Conservation (phyloP, 2,888 invertebrate species). For the Congeria kusceri region DNA sequence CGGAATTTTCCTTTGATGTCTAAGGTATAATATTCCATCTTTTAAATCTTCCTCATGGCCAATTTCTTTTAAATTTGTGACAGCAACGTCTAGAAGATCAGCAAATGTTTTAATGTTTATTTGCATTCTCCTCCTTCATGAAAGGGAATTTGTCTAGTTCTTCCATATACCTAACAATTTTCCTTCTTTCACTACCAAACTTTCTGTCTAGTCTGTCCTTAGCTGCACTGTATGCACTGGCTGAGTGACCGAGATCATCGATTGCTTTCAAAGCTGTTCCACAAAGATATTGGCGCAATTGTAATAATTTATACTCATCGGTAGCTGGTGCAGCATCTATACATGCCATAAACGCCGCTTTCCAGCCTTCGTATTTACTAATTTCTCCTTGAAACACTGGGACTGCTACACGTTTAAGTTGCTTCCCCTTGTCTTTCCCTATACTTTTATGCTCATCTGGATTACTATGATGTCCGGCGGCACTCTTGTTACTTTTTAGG, state of each 20-base stretch:
- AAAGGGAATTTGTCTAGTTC: constrained; percentile 24
- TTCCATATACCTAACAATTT: constrained; percentile 11
- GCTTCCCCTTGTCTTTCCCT: constrained; percentile 42
- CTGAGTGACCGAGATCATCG: constrained; percentile 36
- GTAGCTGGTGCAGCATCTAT: too few relatives aligned
- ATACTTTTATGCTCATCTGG: too few relatives aligned
- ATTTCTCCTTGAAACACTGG: constrained; percentile 54
- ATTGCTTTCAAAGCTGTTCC: constrained; percentile 30
- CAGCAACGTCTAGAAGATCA: constrained; percentile 42
- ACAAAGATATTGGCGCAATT: too few relatives aligned
- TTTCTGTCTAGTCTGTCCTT: constrained; percentile 35
- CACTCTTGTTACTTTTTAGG: too few relatives aligned
- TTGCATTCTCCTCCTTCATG: constrained; percentile 18
- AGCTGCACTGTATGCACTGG: constrained; percentile 11
- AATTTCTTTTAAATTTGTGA: constrained; percentile 45
- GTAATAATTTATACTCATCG: too few relatives aligned
- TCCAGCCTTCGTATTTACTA: too few relatives aligned
- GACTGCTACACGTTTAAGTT: constrained; percentile 46
- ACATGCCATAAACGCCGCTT: too few relatives aligned
- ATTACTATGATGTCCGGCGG: too few relatives aligned
- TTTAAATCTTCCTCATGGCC: constrained; percentile 19
- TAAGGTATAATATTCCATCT: constrained; percentile 33
- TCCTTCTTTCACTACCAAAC: constrained; percentile 23
- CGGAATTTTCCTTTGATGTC: constrained; percentile 41
- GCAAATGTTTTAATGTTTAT: constrained; percentile 36